Evolutionary conservation across 1,140 invertebrate species (phyloP), one percentile per base, ranked within the genome.

Genomic region (Goniozus legneri): DNA sequence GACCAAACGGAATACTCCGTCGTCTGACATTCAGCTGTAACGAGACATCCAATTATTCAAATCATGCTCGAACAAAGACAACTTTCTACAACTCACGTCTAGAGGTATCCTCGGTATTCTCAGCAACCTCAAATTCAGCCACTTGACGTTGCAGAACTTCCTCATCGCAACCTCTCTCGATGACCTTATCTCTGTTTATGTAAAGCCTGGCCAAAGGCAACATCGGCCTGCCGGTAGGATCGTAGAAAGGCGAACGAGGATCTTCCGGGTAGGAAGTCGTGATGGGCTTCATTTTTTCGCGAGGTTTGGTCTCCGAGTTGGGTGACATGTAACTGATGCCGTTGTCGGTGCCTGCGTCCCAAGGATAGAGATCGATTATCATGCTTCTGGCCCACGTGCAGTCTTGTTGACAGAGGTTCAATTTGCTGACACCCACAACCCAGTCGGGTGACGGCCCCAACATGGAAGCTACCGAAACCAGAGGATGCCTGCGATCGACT

Each of bases 371-470:
- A 75, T 96, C 90, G 41, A 97, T 82, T 1, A 80, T 81, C 60
- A 88, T 77, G 24, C 84, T 81, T 32, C 84, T 83, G 2, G 85
- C 78, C 95, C 95, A 98, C 1, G 85, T 84, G 67, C 95, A 96
- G 69, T 97, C 90, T 31, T 82, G 80, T 14, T 87, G 79, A 63
- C 95, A 98, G 1, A 98, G 78, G 69, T 97, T 90, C 18, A 95
- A 66, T 3, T 85, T 85, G 49, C 84, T 91, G 1, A 97, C 83
- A 13, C 95, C 95, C 19, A 97, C 86, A 31, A 96, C 89, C 95
- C 95, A 98, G 75, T 98, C 95, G 0, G 95, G 95, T 13, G 90
- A 91, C 0, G 95, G 95, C 0, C 90, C 84, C 75, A 97, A 84
- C 95, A 97, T 98, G 10, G 93, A 94, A 1, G 92, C 86, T 1